These are phyloP conservation scores for Exaiptasia diaphana DNA, from an alignment of 64 coral and sea anemone genomes.

Conservation along the genomic window DNA sequence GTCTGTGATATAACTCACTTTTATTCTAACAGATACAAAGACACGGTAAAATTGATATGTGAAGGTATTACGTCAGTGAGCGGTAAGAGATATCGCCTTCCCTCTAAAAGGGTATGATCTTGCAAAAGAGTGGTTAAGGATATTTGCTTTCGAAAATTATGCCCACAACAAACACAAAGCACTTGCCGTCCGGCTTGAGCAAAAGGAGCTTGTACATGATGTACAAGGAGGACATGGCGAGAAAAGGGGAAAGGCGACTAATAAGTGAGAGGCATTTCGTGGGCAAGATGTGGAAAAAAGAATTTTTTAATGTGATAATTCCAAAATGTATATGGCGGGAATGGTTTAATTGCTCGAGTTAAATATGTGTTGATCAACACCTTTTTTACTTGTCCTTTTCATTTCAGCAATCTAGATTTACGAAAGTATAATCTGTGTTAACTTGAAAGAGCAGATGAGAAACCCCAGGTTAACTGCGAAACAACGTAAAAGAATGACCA, in stretches of 20 bases:
- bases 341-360: not conserved
- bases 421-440: not conserved
- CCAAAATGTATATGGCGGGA: not conserved
- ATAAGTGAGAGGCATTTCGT: not conserved
- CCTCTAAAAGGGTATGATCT: not conserved
- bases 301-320: not conserved
- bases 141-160: not conserved
- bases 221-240: not conserved
- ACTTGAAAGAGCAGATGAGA: not conserved
- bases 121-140: not conserved
- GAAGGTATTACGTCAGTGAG: not conserved
- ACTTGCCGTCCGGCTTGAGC: not conserved
- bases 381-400: not conserved
- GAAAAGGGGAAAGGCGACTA: not conserved
- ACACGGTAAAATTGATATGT: not conserved
- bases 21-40: not conserved
- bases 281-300: not conserved
- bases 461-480: not conserved
- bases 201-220: not conserved
- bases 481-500: not conserved
- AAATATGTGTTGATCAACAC: not conserved
- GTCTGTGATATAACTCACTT: too few species aligned
- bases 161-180: not conserved
- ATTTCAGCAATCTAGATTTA: not conserved
- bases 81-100: not conserved